A percentile compares a stretch with the other conserved stretches of the same genome.
phyloP scores from a whole-genome alignment of 2,888 invertebrate genomes.

The Cantharis rustica region DNA sequence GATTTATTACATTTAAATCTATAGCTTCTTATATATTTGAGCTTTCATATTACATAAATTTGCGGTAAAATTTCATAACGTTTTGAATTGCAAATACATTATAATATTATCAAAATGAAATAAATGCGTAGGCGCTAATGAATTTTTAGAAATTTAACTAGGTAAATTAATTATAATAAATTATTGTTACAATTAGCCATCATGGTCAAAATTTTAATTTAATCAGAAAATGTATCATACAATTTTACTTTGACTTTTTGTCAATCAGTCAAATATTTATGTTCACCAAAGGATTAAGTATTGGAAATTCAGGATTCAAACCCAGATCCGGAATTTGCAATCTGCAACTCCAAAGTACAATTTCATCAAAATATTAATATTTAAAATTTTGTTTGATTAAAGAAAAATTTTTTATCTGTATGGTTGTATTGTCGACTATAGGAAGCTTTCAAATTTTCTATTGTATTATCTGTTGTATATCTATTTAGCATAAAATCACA shows the following conservation, averaged over 20 bases:
- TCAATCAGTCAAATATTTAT: too few species aligned
- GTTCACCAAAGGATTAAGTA: too few species aligned
- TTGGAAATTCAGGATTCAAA: too few species aligned
- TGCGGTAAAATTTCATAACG: neutral
- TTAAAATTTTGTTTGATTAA: neutral
- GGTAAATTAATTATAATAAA: neutral
- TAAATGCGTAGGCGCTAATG: neutral
- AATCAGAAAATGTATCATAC: too few species aligned
- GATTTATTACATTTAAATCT: neutral
- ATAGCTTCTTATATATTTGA: neutral
- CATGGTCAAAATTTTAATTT: neutral
- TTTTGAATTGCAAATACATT: neutral
- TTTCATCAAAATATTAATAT: neutral
- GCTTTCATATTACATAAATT: neutral
- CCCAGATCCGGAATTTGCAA: neutral
- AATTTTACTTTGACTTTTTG: too few species aligned
- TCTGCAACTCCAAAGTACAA: neutral
- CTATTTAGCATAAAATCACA: neutral
- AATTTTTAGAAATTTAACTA: too few species aligned
- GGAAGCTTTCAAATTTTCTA: neutral
- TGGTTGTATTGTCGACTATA: neutral
- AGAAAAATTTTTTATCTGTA: neutral
- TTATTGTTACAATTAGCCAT: neutral
- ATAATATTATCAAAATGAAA: neutral
- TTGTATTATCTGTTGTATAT: neutral